Evolutionary conservation across 2,888 invertebrate genomes (phyloP).

Genomic region (Macaria liturata): DNA sequence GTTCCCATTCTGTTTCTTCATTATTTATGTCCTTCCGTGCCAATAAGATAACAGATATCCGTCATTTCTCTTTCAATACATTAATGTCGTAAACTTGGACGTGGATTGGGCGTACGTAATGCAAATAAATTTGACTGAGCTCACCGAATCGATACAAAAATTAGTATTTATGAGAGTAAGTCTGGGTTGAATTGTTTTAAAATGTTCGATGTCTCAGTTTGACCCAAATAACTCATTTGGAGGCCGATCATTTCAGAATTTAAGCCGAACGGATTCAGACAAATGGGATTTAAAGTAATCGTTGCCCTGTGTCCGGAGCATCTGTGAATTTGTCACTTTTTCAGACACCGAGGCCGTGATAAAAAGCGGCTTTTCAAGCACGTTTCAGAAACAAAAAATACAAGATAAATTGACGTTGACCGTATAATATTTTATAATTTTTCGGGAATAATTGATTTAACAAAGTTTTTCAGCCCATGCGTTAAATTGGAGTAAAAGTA

Average conservation of each 20-base stretch:
- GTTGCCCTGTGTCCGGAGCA: conserved; percentile 36
- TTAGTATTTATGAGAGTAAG: conserved; percentile 48
- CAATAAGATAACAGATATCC: too few species aligned
- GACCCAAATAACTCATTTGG: conserved; percentile 28
- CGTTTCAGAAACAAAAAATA: conserved; percentile 31
- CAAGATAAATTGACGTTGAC: conserved; percentile 25
- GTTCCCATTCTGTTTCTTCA: conserved; percentile 18
- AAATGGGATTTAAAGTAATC: conserved; percentile 43
- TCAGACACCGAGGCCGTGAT: conserved; percentile 25
- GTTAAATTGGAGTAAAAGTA: conserved; percentile 8
- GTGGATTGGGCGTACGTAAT: too few species aligned
- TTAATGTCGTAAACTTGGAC: too few species aligned
- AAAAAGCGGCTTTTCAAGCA: conserved; percentile 29
- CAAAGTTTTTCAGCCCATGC: conserved; percentile 3
- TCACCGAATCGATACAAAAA: conserved; percentile 19
- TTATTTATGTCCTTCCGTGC: too few species aligned
- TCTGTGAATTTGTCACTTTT: conserved; percentile 45
- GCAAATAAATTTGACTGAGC: too few species aligned
- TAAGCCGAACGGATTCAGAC: conserved; percentile 38
- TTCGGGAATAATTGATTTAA: conserved; percentile 12
- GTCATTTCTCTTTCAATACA: too few species aligned
- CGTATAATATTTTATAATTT: conserved; percentile 12
- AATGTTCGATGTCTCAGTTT: conserved; percentile 41
- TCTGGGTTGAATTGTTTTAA: conserved; percentile 53
- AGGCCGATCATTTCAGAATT: conserved; percentile 25